Percentiles rank a stretch among this genome's conserved stretches.
phyloP scores from a whole-genome alignment of 2,888 invertebrate genomes.

The Scrobipalpa costella region DNA sequence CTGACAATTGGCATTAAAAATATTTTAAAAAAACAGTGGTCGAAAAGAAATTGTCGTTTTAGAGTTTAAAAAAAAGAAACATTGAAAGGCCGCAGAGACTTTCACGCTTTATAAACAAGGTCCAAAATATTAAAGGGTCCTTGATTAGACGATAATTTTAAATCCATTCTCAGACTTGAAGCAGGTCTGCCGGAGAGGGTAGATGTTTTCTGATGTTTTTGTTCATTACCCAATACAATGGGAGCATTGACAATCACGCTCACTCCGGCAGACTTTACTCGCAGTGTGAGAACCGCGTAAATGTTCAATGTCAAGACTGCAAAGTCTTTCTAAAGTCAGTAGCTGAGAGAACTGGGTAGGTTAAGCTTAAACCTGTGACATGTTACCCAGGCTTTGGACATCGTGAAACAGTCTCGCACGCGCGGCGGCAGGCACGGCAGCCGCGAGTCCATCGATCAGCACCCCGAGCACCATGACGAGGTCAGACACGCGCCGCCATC shows the following conservation, averaged over 20 bases:
- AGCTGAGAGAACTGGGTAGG: neutral
- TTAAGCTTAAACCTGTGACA: neutral
- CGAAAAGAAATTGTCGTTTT: neutral
- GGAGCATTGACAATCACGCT: too few species aligned
- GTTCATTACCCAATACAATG: too few species aligned
- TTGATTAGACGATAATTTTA: too few species aligned
- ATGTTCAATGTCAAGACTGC: neutral
- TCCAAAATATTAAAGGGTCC: too few species aligned
- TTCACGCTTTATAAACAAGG: too few species aligned
- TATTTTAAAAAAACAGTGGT: neutral
- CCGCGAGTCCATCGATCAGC: constrained; percentile 86
- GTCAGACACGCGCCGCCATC: constrained; percentile 58
- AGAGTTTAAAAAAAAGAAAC: neutral
- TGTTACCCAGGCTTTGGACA: constrained; percentile 88
- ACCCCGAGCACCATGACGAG: constrained; percentile 88
- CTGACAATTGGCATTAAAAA: constrained; percentile 36
- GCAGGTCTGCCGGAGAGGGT: too few species aligned
- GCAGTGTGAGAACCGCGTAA: too few species aligned
- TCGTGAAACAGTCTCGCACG: constrained; percentile 95
- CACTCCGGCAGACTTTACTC: too few species aligned
- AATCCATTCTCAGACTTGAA: too few species aligned
- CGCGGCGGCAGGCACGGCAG: constrained; percentile 86
- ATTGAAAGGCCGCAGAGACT: too few species aligned
- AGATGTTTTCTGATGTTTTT: too few species aligned
- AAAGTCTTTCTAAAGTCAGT: neutral